These are phyloP conservation scores for Hirtodrosophila cameraria DNA, from an alignment of 2,888 invertebrate species.

Conservation along the genomic window DNA sequence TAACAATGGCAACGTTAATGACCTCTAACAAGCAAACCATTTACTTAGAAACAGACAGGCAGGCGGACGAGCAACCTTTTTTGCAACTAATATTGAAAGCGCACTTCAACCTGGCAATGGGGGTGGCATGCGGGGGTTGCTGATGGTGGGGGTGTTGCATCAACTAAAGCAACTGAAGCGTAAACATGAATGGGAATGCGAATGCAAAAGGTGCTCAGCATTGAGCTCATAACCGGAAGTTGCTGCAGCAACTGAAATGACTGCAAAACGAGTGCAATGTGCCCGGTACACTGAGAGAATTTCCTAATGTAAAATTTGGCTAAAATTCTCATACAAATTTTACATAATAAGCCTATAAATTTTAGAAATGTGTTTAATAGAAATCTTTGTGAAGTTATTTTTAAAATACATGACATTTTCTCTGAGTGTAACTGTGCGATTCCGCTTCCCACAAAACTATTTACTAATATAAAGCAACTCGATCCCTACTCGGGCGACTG, in stretches of 20 bases:
- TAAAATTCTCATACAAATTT: too few species aligned
- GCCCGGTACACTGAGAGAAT: slow-evolving; percentile 46
- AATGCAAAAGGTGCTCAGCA: slow-evolving; percentile 56
- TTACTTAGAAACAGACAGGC: slow-evolving; percentile 31
- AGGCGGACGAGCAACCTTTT: slow-evolving; percentile 12
- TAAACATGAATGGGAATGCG: slow-evolving; percentile 66
- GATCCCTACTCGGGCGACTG: too few species aligned
- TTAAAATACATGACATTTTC: too few species aligned
- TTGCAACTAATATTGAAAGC: slow-evolving; percentile 55
- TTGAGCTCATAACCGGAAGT: slow-evolving; percentile 77
- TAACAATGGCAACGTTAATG: slow-evolving; percentile 79
- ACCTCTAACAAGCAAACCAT: slow-evolving; percentile 80
- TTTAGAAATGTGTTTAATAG: too few species aligned
- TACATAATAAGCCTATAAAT: too few species aligned
- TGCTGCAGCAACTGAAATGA: slow-evolving; percentile 27
- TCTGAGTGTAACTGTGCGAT: too few species aligned
- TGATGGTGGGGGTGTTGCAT: slow-evolving; percentile 21
- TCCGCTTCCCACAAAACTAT: too few species aligned
- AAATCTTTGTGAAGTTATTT: too few species aligned
- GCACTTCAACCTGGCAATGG: slow-evolving; percentile 5
- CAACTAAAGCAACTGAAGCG: slow-evolving; percentile 64
- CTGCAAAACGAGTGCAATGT: slow-evolving; percentile 61
- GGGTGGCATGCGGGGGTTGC: neutral
- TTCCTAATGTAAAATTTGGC: too few species aligned
- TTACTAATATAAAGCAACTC: too few species aligned